These are phyloP conservation scores for Brachionus asplanchnoidis DNA, from an alignment of 1,140 invertebrate species.

Conservation along the genomic window DNA sequence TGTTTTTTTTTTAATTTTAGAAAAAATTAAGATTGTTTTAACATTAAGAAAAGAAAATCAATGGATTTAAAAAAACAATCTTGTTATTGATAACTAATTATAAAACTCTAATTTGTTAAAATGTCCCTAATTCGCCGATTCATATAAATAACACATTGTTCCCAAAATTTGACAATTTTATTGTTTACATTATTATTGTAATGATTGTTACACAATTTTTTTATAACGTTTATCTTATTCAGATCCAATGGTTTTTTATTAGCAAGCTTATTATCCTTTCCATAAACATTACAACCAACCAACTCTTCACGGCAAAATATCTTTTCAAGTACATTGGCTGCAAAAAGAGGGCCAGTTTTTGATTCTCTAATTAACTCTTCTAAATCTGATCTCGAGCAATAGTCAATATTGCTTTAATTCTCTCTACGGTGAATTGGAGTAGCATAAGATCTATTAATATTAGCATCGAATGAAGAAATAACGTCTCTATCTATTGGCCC, in stretches of 20 bases:
- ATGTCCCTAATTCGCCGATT: neutral
- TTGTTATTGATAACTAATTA: neutral
- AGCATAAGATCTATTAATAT: no score
- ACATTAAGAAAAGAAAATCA: neutral
- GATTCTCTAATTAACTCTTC: neutral
- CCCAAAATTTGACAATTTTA: neutral
- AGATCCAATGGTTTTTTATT: neutral
- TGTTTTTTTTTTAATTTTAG: no score
- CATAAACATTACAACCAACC: constrained; percentile 17
- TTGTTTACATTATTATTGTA: neutral
- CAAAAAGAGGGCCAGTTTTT: neutral
- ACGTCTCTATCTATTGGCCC: no score
- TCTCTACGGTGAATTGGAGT: neutral
- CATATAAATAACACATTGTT: neutral
- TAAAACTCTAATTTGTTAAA: neutral
- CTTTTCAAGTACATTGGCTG: neutral
- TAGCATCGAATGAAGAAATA: no score
- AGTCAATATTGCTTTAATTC: neutral
- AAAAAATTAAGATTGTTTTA: no score
- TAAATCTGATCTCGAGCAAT: neutral
- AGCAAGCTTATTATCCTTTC: neutral
- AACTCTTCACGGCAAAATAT: neutral
- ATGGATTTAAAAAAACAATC: neutral
- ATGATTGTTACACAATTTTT: neutral
- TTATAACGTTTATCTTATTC: neutral